Conservation (phyloP, 2,113 vertebrate genomes). For the Oreochromis tanganicae region DNA sequence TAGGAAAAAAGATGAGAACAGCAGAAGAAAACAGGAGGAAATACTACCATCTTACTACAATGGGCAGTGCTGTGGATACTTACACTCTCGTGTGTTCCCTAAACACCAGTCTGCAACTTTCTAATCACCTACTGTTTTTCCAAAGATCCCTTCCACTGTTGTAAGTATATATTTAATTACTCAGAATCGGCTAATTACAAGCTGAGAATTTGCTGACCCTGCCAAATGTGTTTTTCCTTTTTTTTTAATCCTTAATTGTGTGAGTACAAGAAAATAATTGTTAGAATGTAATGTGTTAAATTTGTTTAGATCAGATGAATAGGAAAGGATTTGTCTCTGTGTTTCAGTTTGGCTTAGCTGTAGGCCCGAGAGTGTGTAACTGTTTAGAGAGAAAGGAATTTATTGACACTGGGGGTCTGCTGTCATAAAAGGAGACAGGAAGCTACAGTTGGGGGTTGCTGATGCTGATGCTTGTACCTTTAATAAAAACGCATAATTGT, state of each 20-base stretch:
- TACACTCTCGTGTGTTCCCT: neutral
- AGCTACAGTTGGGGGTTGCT: no score
- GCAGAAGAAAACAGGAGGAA: neutral
- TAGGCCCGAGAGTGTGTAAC: no score
- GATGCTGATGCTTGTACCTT: no score
- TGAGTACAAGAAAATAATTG: no score
- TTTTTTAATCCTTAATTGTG: neutral
- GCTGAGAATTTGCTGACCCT: neutral
- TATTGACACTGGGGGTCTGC: no score
- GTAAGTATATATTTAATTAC: neutral
- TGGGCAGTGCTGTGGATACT: neutral
- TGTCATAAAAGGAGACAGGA: no score
- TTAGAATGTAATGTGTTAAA: no score
- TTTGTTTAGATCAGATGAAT: no score
- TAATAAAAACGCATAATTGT: no score
- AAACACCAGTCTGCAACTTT: neutral
- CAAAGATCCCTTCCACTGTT: neutral
- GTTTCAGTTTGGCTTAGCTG: no score
- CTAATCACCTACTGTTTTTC: neutral
- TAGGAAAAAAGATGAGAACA: neutral
- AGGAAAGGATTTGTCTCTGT: no score
- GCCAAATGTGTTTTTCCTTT: neutral
- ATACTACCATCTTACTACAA: neutral
- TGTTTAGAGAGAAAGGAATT: no score
- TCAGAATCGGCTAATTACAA: neutral